phyloP scores from a whole-genome alignment of 2,113 vertebrate genomes.

The Tachysurus fulvidraco region DNA sequence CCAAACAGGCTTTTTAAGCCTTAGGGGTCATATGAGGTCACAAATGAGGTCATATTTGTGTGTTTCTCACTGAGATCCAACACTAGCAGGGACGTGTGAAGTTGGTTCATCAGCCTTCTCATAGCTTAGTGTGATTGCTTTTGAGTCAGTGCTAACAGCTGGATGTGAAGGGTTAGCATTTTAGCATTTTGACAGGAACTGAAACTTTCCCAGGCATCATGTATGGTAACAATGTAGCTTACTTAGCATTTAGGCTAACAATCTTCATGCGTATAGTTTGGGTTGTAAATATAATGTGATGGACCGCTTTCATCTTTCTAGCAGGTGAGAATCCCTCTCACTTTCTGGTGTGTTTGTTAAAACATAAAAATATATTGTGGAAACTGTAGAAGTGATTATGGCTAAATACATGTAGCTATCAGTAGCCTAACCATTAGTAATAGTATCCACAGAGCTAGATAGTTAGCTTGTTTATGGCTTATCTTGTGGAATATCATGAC shows the following conservation, averaged over 20 bases:
- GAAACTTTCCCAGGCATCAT: not conserved
- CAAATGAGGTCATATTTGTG: slow-evolving; percentile 36
- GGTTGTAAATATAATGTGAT: not conserved
- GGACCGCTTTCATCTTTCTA: not conserved
- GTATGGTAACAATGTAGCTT: not conserved
- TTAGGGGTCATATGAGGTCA: not conserved
- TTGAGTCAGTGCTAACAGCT: slow-evolving; percentile 13
- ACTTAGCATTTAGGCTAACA: not conserved
- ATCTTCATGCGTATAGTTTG: not conserved
- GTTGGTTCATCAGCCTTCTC: not conserved
- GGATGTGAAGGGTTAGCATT: slow-evolving; percentile 32
- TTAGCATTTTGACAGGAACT: slow-evolving; percentile 4
- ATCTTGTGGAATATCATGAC: not conserved
- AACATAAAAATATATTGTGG: not conserved
- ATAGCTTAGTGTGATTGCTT: not conserved
- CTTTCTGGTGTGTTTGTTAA: not conserved
- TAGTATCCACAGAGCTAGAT: not conserved
- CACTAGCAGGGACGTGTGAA: slow-evolving; percentile 19
- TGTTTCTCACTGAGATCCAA: slow-evolving; percentile 26
- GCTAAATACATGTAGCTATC: not conserved
- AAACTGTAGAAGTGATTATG: not conserved
- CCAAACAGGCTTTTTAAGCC: not conserved
- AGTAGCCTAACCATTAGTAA: not conserved
- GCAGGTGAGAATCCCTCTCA: not conserved
- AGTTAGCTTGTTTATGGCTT: not conserved